phyloP scores from a whole-genome alignment of 2,113 vertebrate genomes.

The Thermophis baileyi region DNA sequence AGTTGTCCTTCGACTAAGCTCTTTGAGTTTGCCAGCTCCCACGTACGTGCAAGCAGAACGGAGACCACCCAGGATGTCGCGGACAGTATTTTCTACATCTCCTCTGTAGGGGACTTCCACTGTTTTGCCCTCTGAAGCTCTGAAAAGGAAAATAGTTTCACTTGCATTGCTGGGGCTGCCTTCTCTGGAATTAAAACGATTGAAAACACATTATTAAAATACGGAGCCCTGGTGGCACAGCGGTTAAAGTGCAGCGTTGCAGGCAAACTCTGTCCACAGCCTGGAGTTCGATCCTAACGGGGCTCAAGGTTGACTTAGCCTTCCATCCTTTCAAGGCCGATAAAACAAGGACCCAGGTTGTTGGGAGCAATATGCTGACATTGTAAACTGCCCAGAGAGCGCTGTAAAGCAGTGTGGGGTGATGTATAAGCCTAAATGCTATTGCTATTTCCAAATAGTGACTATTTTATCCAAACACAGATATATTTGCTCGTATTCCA shows the following conservation, averaged over 20 bases:
- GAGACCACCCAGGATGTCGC: slow-evolving; percentile 89
- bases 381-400: neutral
- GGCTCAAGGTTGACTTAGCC: neutral
- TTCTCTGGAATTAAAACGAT: neutral
- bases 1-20: slow-evolving; percentile 91
- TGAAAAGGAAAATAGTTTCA: slow-evolving; percentile 54
- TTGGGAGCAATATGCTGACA: neutral
- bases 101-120: slow-evolving; percentile 93
- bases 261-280: neutral
- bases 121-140: slow-evolving; percentile 91
- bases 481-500: neutral
- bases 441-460: neutral
- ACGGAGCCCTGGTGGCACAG: neutral
- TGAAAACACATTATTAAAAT: neutral
- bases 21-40: slow-evolving; percentile 95
- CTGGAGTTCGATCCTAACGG: neutral
- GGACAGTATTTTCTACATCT: slow-evolving; percentile 86
- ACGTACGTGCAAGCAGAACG: slow-evolving; percentile 98
- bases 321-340: neutral
- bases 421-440: neutral
- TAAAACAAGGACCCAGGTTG: neutral
- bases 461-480: neutral
- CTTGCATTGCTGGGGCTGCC: neutral
- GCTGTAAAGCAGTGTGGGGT: neutral
- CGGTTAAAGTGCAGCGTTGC: neutral